Evolutionary conservation across 2,888 invertebrate species (phyloP), one percentile per base, ranked within the genome.

Genomic region (Acrocyrtus sp.): DNA sequence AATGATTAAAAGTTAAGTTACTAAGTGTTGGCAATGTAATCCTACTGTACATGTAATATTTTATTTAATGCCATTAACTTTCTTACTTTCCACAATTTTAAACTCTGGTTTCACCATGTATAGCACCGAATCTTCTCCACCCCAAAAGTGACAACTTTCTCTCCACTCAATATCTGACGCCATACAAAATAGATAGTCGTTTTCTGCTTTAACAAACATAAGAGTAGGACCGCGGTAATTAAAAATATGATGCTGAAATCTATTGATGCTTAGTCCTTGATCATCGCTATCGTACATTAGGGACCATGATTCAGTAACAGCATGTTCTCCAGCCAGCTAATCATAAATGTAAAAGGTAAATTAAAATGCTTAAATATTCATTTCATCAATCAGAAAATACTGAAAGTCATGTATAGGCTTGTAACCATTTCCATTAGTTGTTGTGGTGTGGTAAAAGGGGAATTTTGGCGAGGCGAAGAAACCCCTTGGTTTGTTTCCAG

Each of bases 131-230:
- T 94, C 92, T n/a, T 91, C 89, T 2, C 89, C 88, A 48, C 96
- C 96, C 89, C 92, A 93, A 85, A 93, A 94, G 56, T 90, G 87
- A 85, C 93, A 91, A 3, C 92, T 90, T 84, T 94, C 95, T 80
- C 90, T 90, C 96, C 96, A 96, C 84, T 95, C 95, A 70, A 86
- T 86, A 15, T 93, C 90, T 10, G 90, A 86, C 27, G 92, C 92
- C 65, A 95, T 85, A 83, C 92, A 94, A 82, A 92, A 90, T 73
- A 91, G 88, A 76, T 91, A 88, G 22, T 88, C 89, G 48, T 87
- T 87, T 41, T 87, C 86, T 34, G 87, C 88, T 51, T 85, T 84
- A 19, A 89, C 80, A 68, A 89, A 85, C 39, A 86, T 84, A n/a
- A 89, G 82, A 0, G 87, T 87, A 0, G 88, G 87, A 0, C 88